Evolutionary conservation across 2,113 vertebrate species (phyloP), one percentile per base, ranked within the genome.

Genomic region (Clarias macrocephalus): DNA sequence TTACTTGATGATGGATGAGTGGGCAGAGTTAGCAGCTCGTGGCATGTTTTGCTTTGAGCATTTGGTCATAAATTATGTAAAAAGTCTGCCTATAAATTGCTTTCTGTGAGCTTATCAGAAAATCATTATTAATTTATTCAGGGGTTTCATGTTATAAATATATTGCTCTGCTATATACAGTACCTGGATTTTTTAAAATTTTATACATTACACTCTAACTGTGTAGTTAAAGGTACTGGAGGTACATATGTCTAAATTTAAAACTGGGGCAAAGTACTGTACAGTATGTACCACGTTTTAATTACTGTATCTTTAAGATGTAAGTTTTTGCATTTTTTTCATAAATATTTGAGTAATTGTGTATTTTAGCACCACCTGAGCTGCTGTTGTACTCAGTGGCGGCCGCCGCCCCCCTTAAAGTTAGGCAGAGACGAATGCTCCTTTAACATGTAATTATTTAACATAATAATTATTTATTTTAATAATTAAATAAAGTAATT

Each of bases 1-100:
- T 72, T 82, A 73, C 77, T 25, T 84, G 60, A 21, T 66, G 68
- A 57, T 85, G 83, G 57, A 75, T 82, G 79, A 66, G 48, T 77
- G 68, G 73, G 57, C 2, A 21, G 56, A 62, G 77, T 28, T 66
- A 86, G 33, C 37, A 72, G 85, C 63, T 86, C 30, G 7, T 72
- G 65, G 59, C 59, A 33, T 86, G 48, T 59, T 79, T 75, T 48
- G 21, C 7, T 76, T 75, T 87, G 80, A 86, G 54, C 77, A 19
- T 76, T 83, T 54, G 37, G n/a, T 18, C 42, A 87, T 65, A 33
- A 82, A 83, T 76, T 18, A 83, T 75, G 57, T n/a, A 65, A 54
- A 87, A 85, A 57, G 48, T 33, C 59, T 66, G 16, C 28, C 37
- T 37, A n/a, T 48, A 62, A 76, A 42, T 76, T 23, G 59, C 57